A percentile compares a stretch with the other conserved stretches of the same genome.
Conservation (phyloP, 2,888 invertebrate species). For the Gisinianus flammeolus region DNA sequence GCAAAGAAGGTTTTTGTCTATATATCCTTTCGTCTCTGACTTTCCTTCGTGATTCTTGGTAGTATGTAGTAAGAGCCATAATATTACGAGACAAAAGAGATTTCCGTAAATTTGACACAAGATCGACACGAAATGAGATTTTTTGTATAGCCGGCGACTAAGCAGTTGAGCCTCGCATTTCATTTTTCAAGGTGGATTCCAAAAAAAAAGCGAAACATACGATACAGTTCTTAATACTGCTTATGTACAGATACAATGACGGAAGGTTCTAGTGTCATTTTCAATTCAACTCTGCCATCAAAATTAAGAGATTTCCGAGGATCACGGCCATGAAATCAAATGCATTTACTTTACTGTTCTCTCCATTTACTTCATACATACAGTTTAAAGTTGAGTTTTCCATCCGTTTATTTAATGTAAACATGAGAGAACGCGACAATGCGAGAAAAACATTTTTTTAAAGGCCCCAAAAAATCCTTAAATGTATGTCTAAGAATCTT, state of each 20-base stretch:
- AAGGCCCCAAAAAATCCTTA: no score
- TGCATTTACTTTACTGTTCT: neutral
- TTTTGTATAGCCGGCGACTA: conserved; percentile 43
- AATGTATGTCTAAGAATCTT: no score
- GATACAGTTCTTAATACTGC: no score
- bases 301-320: conserved; percentile 3
- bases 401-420: no score
- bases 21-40: conserved; percentile 3
- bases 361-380: neutral
- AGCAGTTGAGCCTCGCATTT: conserved; percentile 18
- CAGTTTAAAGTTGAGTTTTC: neutral
- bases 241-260: no score
- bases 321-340: neutral
- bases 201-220: neutral
- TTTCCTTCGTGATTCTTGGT: neutral
- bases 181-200: conserved; percentile 27
- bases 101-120: conserved; percentile 51
- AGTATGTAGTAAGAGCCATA: no score
- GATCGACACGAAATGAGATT: conserved; percentile 52
- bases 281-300: no score
- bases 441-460: no score
- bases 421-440: no score
- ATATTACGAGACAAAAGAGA: conserved; percentile 34
- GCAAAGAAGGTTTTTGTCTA: neutral
- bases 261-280: no score